A percentile compares a stretch with the other conserved stretches of the same genome.
phyloP scores from a whole-genome alignment of 2,797 vertebrate genomes.

The Cephalopachus bancanus region DNA sequence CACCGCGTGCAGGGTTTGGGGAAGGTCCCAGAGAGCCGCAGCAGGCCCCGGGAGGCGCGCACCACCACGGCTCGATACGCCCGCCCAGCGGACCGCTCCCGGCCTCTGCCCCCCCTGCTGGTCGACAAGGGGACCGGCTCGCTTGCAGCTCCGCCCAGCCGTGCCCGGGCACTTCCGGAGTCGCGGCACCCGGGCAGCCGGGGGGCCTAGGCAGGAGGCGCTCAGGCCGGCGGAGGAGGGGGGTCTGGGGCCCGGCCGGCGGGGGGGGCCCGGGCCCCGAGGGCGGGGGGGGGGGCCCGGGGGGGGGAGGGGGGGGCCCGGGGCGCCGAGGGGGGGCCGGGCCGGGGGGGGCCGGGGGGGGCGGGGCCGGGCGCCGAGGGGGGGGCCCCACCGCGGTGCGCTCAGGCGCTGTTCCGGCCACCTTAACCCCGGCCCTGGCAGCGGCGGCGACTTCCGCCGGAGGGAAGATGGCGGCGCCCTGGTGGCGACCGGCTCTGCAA shows the following conservation, averaged over 20 bases:
- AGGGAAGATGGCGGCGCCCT: conserved; percentile 86
- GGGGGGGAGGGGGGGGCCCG: no score
- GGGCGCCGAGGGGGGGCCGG: no score
- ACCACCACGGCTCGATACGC: not conserved
- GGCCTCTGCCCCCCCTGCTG: not conserved
- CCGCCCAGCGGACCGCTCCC: no score
- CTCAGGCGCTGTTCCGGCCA: conserved; percentile 46
- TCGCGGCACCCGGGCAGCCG: fast-evolving
- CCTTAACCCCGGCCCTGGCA: not conserved
- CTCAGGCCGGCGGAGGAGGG: fast-evolving
- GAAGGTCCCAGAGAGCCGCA: not conserved
- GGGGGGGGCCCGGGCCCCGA: no score
- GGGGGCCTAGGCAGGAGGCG: not conserved
- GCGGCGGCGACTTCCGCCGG: not conserved
- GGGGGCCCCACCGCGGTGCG: not conserved
- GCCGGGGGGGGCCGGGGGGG: no score
- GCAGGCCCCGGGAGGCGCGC: fast-evolving
- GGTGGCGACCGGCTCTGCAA: conserved; percentile 46
- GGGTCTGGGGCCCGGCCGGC: fast-evolving
- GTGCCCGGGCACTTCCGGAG: not conserved
- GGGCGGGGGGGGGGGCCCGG: no score
- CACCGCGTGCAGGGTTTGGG: fast-evolving
- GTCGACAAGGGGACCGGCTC: fast-evolving
- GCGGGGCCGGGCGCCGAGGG: not conserved
- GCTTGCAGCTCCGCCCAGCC: not conserved